Base-by-base conservation (phyloP, 2,888 invertebrate species). In the Quadriops clusia region DNA sequence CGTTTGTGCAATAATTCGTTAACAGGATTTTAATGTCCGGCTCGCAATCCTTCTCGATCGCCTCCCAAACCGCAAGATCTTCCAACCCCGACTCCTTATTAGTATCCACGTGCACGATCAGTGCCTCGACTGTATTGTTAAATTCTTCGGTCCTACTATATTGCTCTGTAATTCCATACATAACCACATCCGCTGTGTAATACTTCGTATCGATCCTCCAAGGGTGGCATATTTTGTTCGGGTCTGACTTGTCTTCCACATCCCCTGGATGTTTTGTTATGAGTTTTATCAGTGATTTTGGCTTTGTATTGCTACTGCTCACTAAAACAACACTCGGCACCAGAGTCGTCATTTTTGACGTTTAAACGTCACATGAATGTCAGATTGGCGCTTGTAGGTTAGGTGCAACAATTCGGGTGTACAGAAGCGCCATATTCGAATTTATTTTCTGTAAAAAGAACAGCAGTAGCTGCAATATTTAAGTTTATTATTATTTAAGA, bases 171-270 rank as follows among this genome's bases (percentile, higher is more conserved):
- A 72, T 56, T 1, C 67, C 58, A 44, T 72, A 69, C 11, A 81
- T 45, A 39, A 67, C 56, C 17, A 78, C 65, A 48, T 71, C 64
- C 7, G 76, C 69, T 23, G 68, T 67, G 48, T 81, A 82, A 58
- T 82, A 82, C 54, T 81, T 82, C 20, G 76, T 80, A 40, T 74
- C 69, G 36, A 80, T 69, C 37, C 64, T 61, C 72, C 74, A 74
- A 2, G 63, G 51, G 45, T 65, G 53, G 26, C 34, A 44, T 27
- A 51, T 38, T 32, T 42, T 40, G 21, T 47, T 43, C 3, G 30
- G 26, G 14, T 40, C 40, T 13, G 33, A 23, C 5, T 44, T 33
- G 28, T 42, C 41, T 23, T 50, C 48, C 16, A 44, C 36, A 15
- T 49, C 34, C 13, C 42, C 43, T 31, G 40, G 40, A 32, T 41